phyloP scores from a whole-genome alignment of 2,797 vertebrate species.

The Sphenopsis melanotis region DNA sequence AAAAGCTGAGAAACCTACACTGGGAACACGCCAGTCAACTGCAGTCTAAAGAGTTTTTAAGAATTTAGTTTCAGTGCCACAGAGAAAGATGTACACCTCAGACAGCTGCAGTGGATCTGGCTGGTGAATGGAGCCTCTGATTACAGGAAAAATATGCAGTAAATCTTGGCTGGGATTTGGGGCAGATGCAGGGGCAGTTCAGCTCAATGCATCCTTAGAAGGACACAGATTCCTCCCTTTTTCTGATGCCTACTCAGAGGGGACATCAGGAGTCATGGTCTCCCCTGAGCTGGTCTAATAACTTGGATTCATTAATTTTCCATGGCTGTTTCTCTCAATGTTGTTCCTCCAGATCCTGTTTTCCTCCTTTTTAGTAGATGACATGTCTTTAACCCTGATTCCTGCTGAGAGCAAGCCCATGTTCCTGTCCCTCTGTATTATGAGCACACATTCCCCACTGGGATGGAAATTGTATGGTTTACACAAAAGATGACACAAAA shows the following conservation, averaged over 20 bases:
- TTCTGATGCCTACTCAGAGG: background rate
- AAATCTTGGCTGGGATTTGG: background rate
- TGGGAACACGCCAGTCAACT: background rate
- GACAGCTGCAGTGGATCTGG: background rate
- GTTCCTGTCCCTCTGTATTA: constrained; percentile 34
- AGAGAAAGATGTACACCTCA: background rate
- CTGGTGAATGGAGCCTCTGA: background rate
- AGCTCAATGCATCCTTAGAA: background rate
- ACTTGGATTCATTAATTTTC: background rate
- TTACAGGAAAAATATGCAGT: background rate
- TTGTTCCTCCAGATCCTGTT: background rate
- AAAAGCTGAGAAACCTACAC: background rate
- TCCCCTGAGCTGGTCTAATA: background rate
- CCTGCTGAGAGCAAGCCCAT: background rate
- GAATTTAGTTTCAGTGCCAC: background rate
- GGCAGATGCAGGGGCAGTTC: background rate
- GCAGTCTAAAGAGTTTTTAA: background rate
- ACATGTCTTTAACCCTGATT: constrained; percentile 1
- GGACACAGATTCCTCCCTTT: background rate
- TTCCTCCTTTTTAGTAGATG: background rate
- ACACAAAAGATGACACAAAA: constrained; percentile 52
- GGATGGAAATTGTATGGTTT: constrained; percentile 70
- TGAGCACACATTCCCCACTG: constrained; percentile 12
- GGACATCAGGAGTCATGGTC: background rate
- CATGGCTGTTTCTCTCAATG: background rate